Evolutionary conservation across 1,140 invertebrate species (phyloP).

Genomic region (Drosophila pruinosa): DNA sequence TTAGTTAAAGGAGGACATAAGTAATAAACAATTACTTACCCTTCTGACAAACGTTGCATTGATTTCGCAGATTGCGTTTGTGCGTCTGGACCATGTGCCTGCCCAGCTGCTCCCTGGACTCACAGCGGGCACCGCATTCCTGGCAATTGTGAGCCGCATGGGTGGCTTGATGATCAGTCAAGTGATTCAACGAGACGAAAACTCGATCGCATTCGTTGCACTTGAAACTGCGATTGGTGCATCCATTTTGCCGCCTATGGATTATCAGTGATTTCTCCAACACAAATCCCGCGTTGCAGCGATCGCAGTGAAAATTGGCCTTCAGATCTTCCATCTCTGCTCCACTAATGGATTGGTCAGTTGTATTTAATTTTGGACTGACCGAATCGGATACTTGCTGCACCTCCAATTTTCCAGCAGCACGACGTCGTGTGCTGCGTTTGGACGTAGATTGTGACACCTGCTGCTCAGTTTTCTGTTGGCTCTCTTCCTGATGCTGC

Average conservation of each 20-base stretch:
- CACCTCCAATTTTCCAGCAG: slow-evolving; percentile 11
- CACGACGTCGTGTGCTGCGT: slow-evolving; percentile 28
- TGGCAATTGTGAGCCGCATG: slow-evolving; percentile 63
- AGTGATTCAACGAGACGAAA: slow-evolving; percentile 84
- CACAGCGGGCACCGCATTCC: slow-evolving; percentile 75
- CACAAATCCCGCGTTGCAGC: slow-evolving; percentile 75
- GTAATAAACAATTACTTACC: slow-evolving; percentile 45
- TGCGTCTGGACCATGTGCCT: slow-evolving; percentile 83
- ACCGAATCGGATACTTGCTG: not conserved
- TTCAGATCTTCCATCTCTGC: slow-evolving; percentile 35
- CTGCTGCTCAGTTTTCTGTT: not conserved
- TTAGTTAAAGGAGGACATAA: not conserved
- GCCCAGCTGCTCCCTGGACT: slow-evolving; percentile 80
- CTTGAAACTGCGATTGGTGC: slow-evolving; percentile 66
- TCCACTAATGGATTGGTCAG: not conserved
- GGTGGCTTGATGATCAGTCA: slow-evolving; percentile 78
- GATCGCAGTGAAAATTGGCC: slow-evolving; percentile 62
- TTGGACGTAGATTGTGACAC: slow-evolving; percentile 10
- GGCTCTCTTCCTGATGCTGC: not conserved
- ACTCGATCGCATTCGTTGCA: slow-evolving; percentile 74
- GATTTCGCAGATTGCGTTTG: slow-evolving; percentile 84
- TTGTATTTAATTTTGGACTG: slow-evolving; percentile 1
- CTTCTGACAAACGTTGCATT: slow-evolving; percentile 85
- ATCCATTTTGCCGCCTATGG: slow-evolving; percentile 60
- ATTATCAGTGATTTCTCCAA: slow-evolving; percentile 65